A percentile compares a stretch with the other conserved stretches of the same genome.
Conservation (phyloP, 2,113 vertebrate genomes). For the Helogale parvula region DNA sequence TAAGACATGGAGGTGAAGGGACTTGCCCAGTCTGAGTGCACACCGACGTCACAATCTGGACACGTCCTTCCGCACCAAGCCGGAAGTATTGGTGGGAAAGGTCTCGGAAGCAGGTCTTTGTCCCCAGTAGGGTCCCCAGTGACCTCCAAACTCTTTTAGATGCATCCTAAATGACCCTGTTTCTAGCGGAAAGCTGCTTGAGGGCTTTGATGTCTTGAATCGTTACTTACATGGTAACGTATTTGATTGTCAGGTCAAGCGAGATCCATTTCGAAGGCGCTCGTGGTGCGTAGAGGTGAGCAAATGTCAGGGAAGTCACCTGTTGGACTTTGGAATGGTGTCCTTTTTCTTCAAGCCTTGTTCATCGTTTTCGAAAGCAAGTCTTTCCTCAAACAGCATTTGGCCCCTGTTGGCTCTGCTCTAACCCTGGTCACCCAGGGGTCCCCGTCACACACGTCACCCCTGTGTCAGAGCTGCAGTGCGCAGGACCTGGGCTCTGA, state of each 20-base stretch:
- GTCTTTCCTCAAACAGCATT: not conserved
- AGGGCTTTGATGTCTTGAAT: not conserved
- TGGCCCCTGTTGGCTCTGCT: fast-evolving
- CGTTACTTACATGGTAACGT: fast-evolving
- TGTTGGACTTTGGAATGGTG: not conserved
- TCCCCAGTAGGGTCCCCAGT: not conserved
- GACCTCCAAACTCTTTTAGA: not conserved
- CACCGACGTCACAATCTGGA: not conserved
- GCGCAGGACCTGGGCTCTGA: not conserved
- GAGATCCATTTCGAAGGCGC: not conserved
- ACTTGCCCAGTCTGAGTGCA: fast-evolving
- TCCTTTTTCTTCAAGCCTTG: not conserved
- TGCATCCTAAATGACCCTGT: not conserved
- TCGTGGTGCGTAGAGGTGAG: fast-evolving
- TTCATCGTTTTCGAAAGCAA: not conserved
- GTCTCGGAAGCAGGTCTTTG: not conserved
- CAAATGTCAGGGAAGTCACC: not conserved
- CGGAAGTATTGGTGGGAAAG: not conserved
- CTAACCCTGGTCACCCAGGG: fast-evolving
- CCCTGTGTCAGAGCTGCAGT: not conserved
- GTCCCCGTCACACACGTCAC: fast-evolving
- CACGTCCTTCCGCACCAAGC: fast-evolving
- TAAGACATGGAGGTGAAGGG: fast-evolving
- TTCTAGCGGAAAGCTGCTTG: not conserved
- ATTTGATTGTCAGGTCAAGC: not conserved